Evolutionary conservation across 2,113 vertebrate genomes (phyloP), one percentile per base, ranked within the genome.

Genomic region (Paradisaea rubra): DNA sequence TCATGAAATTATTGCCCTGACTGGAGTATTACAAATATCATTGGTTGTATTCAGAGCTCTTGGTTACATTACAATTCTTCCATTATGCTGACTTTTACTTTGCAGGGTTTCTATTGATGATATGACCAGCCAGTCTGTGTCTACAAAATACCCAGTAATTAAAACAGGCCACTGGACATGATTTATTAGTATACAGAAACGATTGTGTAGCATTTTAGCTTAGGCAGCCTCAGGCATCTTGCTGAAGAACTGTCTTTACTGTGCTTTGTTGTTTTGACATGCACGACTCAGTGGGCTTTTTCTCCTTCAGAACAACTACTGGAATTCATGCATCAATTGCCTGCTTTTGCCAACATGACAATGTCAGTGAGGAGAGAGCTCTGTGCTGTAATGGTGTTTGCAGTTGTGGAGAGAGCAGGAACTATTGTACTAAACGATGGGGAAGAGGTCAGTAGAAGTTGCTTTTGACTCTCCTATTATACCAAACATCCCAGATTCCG

Each of bases 291-390:
- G 33, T 95, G 80, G 50, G 68, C 78, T 95, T 96, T 94, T 93
- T 95, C 81, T 95, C 91, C 95, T 97, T 82, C 98, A 99, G 99
- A 99, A 97, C 99, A 99, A 99, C 98, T 99, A 80, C 97, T 99
- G 97, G 99, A 99, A 98, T 99, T 99, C 97, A 99, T 99, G 99
- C 99, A 99, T 98, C 99, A 99, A 76, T 98, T 99, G 96, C 99
- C 99, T 59, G 99, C 99, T 65, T 99, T 99, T 90, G 99, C 99
- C 91, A 99, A 99, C 96, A 99, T 99, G 99, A 99, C 99, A 35
- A 99, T 99, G 99, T 99, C 99, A 1, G 99, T 99, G 95, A 98
- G 99, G 95, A 98, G 99, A 91, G 99, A 99, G 93, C 99, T 99
- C 56, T 99, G 99, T 95, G 99, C 99, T 11, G 99, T 99, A 89